These are phyloP conservation scores for Aurelia coerulea DNA, from an alignment of 30 jellyfish, hydroid and myxozoan species.

Conservation along the genomic window DNA sequence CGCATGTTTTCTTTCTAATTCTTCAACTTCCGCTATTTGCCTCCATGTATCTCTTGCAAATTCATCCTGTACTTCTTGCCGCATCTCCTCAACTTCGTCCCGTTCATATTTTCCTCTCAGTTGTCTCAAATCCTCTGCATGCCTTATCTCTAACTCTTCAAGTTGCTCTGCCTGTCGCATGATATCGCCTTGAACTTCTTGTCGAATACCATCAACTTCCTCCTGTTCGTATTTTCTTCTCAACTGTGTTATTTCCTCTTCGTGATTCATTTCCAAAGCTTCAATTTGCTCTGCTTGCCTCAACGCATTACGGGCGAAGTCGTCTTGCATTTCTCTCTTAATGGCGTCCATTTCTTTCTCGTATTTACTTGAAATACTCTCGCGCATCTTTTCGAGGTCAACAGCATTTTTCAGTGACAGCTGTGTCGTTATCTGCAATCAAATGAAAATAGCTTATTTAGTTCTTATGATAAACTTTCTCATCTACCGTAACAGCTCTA, in stretches of 20 bases:
- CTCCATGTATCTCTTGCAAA: conserved; percentile 24
- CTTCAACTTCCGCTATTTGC: conserved; percentile 23
- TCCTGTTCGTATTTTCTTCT: conserved; percentile 16
- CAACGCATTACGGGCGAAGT: conserved; percentile 46
- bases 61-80: conserved; percentile 23
- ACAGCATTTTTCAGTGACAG: conserved; percentile 63
- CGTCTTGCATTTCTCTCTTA: conserved; percentile 60
- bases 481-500: no score
- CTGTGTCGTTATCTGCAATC: conserved; percentile 46
- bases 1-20: conserved; percentile 39
- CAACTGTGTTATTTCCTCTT: conserved; percentile 23
- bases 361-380: conserved; percentile 21
- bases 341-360: conserved; percentile 65
- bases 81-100: conserved; percentile 10
- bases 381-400: conserved; percentile 47
- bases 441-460: neutral
- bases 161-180: conserved; percentile 49
- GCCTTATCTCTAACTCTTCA: conserved; percentile 47
- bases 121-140: conserved; percentile 37
- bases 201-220: conserved; percentile 27
- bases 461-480: no score
- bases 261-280: conserved; percentile 41
- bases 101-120: conserved; percentile 16
- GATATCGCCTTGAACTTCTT: conserved; percentile 39
- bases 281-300: conserved; percentile 68